Evolutionary conservation across 2,888 invertebrate genomes (phyloP).

Genomic region (Lordiphosa fenestrarum): DNA sequence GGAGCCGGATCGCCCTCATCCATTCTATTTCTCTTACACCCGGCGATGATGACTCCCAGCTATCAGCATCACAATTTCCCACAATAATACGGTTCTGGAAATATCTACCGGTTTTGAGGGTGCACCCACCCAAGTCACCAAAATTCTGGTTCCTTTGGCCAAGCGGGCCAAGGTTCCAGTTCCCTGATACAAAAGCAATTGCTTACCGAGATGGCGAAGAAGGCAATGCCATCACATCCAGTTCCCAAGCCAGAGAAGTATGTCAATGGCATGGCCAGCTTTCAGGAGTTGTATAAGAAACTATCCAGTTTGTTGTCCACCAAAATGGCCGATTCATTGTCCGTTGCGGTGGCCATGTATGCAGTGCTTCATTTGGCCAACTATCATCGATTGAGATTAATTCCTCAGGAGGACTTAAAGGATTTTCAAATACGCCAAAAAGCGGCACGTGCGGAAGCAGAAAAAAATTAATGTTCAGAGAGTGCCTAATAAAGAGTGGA

Average conservation of each 20-base stretch:
- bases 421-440: constrained; percentile 81
- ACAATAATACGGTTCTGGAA: constrained; percentile 75
- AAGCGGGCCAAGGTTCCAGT: constrained; percentile 92
- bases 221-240: constrained; percentile 52
- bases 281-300: constrained; percentile 82
- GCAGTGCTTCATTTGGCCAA: constrained; percentile 92
- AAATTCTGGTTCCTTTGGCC: constrained; percentile 89
- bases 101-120: constrained; percentile 84
- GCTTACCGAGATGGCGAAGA: constrained; percentile 35
- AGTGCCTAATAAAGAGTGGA: too few relatives aligned
- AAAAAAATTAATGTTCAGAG: background rate
- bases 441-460: background rate
- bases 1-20: constrained; percentile 33
- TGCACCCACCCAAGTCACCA: constrained; percentile 83
- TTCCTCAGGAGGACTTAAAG: constrained; percentile 81
- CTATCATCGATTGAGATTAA: constrained; percentile 85
- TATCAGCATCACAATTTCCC: too few relatives aligned
- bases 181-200: constrained; percentile 81
- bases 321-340: constrained; percentile 87
- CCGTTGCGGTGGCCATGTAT: constrained; percentile 89
- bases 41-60: too few relatives aligned
- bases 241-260: constrained; percentile 68
- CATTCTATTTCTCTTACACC: constrained; percentile 13
- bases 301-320: constrained; percentile 83
- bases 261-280: constrained; percentile 81